Evolutionary conservation across 2,888 invertebrate genomes (phyloP), one percentile per base, ranked within the genome.

Genomic region (Drosophila paranaensis): DNA sequence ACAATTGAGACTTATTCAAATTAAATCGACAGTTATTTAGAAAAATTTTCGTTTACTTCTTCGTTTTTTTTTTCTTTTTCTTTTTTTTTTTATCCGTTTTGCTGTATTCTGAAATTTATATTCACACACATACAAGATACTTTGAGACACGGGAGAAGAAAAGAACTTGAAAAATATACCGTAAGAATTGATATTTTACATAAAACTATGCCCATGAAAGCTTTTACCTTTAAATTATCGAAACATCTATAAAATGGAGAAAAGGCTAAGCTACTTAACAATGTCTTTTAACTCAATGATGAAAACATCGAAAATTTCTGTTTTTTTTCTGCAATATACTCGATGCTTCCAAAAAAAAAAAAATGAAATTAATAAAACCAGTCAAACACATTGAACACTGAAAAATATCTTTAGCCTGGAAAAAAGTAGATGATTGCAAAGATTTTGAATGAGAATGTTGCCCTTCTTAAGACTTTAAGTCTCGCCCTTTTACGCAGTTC

Each of bases 121-220:
- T 92, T 91, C 91, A 93, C 92, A 93, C 93, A 93, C 92, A 92
- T 92, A 92, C 93, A 93, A 93, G 92, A 93, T 93, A 93, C 93
- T 93, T 93, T 93, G 93, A 90, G 91, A 90, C 89, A 91, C 88
- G 84, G 90, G 89, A 89, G 78, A 73, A 20, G 67, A 74, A 75
- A 81, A 74, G 82, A 75, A 74, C 43, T 78, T 71, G 16, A 64
- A 58, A 74, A 62, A 70, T 14, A 48, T 13, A 69, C 55, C 53
- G 14, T 43, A 60, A 57, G 53, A 25, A 35, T 60, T 63, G 8
- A 39, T 39, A 20, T 30, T 43, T 10, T 50, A 51, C 39, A 40
- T 42, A 42, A 42, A 42, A 16, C 42, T 42, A 42, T 33, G 14
- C 48, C 54, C 40, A 46, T 11, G 5, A 35, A 4, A 35, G 20